Conservation (phyloP, 1,140 invertebrate species). For the Oryctes rhinoceros region DNA sequence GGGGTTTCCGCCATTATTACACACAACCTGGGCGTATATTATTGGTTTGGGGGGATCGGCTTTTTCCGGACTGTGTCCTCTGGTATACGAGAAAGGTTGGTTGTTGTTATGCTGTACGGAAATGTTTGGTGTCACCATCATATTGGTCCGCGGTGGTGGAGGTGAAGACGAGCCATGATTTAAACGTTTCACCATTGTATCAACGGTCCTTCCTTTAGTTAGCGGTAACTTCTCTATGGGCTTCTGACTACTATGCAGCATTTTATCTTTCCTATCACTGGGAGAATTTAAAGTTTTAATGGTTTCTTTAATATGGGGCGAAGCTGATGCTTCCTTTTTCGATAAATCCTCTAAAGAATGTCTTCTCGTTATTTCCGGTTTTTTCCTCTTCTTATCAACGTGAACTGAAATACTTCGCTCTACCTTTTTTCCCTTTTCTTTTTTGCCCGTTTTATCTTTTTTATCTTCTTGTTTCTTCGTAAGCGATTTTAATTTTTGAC, state of each 20-base stretch:
- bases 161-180: conserved; percentile 72
- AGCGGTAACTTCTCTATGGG: conserved; percentile 70
- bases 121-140: conserved; percentile 68
- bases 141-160: conserved; percentile 66
- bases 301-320: conserved; percentile 49
- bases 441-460: conserved; percentile 33
- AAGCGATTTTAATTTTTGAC: conserved; percentile 52
- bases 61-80: conserved; percentile 59
- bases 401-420: conserved; percentile 11
- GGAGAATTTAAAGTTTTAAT: conserved; percentile 62
- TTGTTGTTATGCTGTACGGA: conserved; percentile 75
- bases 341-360: conserved; percentile 36
- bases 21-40: conserved; percentile 80
- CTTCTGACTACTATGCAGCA: conserved; percentile 74
- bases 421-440: conserved; percentile 40
- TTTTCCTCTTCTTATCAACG: conserved; percentile 27
- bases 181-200: conserved; percentile 70
- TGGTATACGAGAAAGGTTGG: conserved; percentile 79
- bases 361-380: conserved; percentile 21
- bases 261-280: conserved; percentile 62
- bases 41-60: conserved; percentile 63
- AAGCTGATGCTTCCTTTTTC: conserved; percentile 18
- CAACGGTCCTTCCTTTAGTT: conserved; percentile 71
- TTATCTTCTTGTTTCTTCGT: conserved; percentile 48
- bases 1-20: conserved; percentile 51